These are phyloP conservation scores for Myodes glareolus DNA, from an alignment of 2,113 vertebrate species.

Conservation along the genomic window DNA sequence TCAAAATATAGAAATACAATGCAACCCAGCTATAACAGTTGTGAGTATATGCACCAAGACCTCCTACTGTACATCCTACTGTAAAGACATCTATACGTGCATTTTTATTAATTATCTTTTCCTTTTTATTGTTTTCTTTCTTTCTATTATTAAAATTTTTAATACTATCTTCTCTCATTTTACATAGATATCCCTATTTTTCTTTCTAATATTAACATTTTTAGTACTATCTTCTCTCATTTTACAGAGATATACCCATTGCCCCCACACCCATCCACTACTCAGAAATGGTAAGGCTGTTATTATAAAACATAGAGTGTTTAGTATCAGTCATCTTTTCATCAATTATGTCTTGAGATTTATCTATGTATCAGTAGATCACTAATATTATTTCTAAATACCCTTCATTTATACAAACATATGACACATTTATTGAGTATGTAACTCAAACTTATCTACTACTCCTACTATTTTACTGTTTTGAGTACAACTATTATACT, in stretches of 20 bases:
- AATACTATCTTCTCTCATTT: no score
- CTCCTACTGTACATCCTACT: not conserved
- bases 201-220: not conserved
- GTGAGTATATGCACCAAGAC: not conserved
- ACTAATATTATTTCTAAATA: conserved; percentile 27
- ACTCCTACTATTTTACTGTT: not conserved
- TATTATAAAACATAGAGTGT: not conserved
- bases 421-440: not conserved
- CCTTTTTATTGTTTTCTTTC: no score
- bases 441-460: not conserved
- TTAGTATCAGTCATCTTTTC: not conserved
- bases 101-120: not conserved
- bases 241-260: no score
- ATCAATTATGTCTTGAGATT: conserved; percentile 4
- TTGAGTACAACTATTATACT: conserved; percentile 8
- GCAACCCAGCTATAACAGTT: not conserved
- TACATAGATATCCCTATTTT: no score
- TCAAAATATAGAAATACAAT: not conserved
- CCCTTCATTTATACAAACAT: not conserved
- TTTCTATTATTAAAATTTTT: not conserved
- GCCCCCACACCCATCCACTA: no score
- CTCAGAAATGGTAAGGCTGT: no score
- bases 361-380: not conserved
- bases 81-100: not conserved
- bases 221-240: no score